phyloP scores from a whole-genome alignment of 2,797 vertebrate species.

The Onychomys leucogaster region DNA sequence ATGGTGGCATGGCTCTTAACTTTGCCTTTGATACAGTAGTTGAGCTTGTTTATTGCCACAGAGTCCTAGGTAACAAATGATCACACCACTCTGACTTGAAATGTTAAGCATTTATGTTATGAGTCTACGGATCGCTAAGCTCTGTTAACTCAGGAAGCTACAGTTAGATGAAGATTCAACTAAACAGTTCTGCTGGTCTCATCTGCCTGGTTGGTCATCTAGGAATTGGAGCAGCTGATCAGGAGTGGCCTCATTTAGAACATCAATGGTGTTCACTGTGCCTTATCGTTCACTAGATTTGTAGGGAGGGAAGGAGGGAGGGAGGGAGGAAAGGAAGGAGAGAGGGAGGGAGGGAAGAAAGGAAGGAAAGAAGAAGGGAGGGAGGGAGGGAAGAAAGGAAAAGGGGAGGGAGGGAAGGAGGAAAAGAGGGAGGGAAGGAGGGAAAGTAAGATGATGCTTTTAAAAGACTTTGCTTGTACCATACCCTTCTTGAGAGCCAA shows the following conservation, averaged over 20 bases:
- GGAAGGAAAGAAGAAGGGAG: too few species aligned
- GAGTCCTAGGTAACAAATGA: neutral
- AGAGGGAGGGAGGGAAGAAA: too few species aligned
- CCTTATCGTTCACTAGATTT: neutral
- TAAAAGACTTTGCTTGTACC: neutral
- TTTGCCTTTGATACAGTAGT: neutral
- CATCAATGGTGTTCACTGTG: neutral
- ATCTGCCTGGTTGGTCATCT: neutral
- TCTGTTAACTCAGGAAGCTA: neutral
- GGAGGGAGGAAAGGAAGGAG: too few species aligned
- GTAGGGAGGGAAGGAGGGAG: neutral
- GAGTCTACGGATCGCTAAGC: neutral
- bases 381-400: too few species aligned
- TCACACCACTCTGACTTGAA: neutral
- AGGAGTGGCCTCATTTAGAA: too few species aligned
- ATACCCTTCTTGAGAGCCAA: neutral
- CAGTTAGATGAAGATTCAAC: neutral
- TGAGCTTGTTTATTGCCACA: neutral
- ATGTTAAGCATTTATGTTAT: neutral
- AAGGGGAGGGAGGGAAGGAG: rapidly evolving
- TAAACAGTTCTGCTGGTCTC: neutral
- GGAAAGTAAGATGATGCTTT: neutral
- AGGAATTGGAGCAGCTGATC: neutral
- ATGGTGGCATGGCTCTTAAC: neutral
- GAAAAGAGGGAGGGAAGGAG: too few species aligned